Percentiles rank a stretch among this genome's conserved stretches.
phyloP scores from a whole-genome alignment of 2,113 vertebrate species.

The Pheucticus melanocephalus region DNA sequence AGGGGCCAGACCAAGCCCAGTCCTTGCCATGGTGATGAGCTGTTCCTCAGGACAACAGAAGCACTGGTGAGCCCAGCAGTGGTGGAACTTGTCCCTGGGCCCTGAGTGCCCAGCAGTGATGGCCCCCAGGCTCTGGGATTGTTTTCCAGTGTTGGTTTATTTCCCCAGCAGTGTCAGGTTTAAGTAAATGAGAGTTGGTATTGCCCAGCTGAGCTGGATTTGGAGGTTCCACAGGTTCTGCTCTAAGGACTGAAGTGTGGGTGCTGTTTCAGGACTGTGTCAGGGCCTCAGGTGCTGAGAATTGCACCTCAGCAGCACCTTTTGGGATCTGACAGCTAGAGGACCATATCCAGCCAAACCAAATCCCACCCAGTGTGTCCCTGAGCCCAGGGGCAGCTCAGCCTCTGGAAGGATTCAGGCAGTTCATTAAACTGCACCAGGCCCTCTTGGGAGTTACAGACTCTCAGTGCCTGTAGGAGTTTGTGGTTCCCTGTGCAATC shows the following conservation, averaged over 20 bases:
- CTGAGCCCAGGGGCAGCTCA: neutral
- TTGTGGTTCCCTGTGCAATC: neutral
- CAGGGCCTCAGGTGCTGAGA: neutral
- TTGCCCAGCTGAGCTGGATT: neutral
- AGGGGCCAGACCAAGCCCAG: neutral
- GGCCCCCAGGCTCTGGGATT: neutral
- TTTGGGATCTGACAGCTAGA: neutral
- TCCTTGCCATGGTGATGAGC: neutral
- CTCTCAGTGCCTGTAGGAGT: neutral
- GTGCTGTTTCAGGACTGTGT: neutral
- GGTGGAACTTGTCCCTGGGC: neutral
- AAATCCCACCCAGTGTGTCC: neutral
- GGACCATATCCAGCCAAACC: neutral
- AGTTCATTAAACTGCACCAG: neutral
- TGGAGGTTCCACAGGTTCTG: neutral
- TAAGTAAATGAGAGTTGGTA: neutral
- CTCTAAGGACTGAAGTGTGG: neutral
- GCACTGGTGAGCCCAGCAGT: neutral
- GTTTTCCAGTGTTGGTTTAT: neutral
- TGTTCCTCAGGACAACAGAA: neutral
- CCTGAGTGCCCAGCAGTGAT: neutral
- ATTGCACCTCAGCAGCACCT: accelerated
- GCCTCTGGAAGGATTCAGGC: neutral
- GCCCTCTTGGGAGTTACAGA: neutral
- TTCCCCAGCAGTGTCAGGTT: neutral